phyloP scores from a whole-genome alignment of 2,113 vertebrate species.

The Corythaixoides concolor region DNA sequence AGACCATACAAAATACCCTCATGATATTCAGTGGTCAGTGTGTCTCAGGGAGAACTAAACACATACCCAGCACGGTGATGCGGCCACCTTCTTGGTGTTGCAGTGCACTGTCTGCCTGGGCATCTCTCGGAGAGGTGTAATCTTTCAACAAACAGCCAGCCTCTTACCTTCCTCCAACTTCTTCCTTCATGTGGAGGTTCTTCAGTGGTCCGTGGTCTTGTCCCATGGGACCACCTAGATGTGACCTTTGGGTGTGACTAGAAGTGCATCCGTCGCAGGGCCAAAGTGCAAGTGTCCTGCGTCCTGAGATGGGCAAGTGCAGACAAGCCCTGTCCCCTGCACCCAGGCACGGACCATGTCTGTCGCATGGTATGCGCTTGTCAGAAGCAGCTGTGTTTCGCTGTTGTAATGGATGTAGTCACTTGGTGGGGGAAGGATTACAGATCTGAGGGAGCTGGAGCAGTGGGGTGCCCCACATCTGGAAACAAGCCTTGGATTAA shows the following conservation, averaged over 20 bases:
- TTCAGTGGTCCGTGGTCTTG: not conserved
- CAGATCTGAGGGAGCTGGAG: not conserved
- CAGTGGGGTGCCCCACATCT: not conserved
- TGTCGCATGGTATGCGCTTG: rapidly evolving
- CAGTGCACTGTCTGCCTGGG: not conserved
- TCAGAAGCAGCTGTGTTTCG: not conserved
- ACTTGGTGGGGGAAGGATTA: not conserved
- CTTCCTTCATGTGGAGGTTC: not conserved
- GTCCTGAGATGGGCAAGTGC: not conserved
- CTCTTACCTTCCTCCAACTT: not conserved
- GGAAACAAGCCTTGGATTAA: not conserved
- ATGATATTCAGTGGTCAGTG: rapidly evolving
- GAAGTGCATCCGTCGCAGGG: not conserved
- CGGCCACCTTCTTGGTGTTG: not conserved
- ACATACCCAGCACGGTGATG: not conserved
- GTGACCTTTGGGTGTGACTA: not conserved
- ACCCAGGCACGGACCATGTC: rapidly evolving
- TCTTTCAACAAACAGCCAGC: not conserved
- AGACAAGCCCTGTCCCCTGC: not conserved
- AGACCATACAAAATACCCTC: not conserved
- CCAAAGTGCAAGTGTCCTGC: not conserved
- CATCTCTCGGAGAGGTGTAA: not conserved
- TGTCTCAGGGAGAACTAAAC: not conserved
- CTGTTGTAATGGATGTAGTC: not conserved
- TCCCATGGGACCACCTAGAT: not conserved